A percentile compares a stretch with the other conserved stretches of the same genome.
Conservation (phyloP, 1,140 invertebrate species). For the Pantala flavescens region DNA sequence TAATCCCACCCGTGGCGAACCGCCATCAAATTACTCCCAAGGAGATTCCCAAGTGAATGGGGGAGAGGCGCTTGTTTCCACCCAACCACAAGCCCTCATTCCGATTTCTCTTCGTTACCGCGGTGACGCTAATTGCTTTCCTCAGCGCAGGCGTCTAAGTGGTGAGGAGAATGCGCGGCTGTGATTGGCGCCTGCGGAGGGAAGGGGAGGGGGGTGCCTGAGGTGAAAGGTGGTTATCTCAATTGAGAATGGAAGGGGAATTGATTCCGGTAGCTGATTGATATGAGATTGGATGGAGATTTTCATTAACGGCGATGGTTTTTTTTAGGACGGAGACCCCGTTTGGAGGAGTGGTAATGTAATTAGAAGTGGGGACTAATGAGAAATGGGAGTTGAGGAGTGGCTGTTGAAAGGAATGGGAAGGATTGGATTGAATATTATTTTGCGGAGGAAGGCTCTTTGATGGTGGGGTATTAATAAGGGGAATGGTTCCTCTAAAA, state of each 20-base stretch:
- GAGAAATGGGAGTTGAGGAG: not conserved
- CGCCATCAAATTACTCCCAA: not conserved
- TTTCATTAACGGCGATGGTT: not conserved
- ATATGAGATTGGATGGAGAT: not conserved
- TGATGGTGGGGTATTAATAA: not conserved
- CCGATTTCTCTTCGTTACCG: not conserved
- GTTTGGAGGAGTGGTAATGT: not conserved
- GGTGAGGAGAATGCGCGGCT: not conserved
- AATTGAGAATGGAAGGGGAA: not conserved
- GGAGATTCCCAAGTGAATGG: not conserved
- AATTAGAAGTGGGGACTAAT: not conserved
- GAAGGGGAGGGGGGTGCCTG: not conserved
- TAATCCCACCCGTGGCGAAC: not conserved
- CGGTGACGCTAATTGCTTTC: not conserved
- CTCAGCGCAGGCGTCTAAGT: not conserved
- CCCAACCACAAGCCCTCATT: not conserved
- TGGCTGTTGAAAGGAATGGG: not conserved
- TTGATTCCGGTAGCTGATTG: not conserved
- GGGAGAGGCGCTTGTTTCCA: not conserved
- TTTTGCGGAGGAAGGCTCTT: not conserved
- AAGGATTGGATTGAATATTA: not conserved
- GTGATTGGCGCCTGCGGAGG: not conserved
- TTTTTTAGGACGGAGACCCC: not conserved
- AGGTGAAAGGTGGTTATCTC: slow-evolving; percentile 1
- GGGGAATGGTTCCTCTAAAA: too few relatives aligned